Base-by-base conservation (phyloP, 2,888 invertebrate species). In the Autographa gamma region DNA sequence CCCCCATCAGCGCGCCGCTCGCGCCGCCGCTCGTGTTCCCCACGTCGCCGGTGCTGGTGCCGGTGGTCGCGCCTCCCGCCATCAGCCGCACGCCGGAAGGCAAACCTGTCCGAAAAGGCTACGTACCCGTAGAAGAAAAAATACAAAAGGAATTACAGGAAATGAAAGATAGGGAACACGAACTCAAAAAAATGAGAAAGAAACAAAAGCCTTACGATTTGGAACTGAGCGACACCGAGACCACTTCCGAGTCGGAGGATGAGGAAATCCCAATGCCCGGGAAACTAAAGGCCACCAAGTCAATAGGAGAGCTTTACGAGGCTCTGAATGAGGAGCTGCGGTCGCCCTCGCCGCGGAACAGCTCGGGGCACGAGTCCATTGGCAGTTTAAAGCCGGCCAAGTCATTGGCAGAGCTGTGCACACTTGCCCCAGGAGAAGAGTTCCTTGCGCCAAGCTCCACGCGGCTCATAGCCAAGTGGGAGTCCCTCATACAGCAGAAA, bases 91-190 rank as follows among this genome's bases (percentile, higher is more conserved):
- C 96, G 61, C 92, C 96, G 1, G 96, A 96, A 78, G 97, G 97
- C 0, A 96, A 97, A 80, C 96, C 97, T 0, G 95, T 97, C 43
- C 96, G 98, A 69, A 98, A 97, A 79, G 98, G 98, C 18, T 98
- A 96, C 90, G 97, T 98, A 6, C 97, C 98, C 0, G 98, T 98
- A 3, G 98, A 98, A 89, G 97, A 98, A 85, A 98, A 98, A 92
- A 98, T 99, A 84, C 98, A 98, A 87, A 97, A 97, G 77, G 99
- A 99, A 91, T 93, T 99, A 64, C 96, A 97, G 87, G 98, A 98
- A 85, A 97, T 98, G 96, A 97, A 98, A 86, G 97, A 97, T 79
- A 96, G 98, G 68, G 98, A 98, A 87, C 97, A 97, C 78, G 98
- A 98, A 87, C 93, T 98, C 59, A 97, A 98, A 96, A 95, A 96